Evolutionary conservation across 2,888 invertebrate species (phyloP).

Genomic region (Spodoptera littoralis): DNA sequence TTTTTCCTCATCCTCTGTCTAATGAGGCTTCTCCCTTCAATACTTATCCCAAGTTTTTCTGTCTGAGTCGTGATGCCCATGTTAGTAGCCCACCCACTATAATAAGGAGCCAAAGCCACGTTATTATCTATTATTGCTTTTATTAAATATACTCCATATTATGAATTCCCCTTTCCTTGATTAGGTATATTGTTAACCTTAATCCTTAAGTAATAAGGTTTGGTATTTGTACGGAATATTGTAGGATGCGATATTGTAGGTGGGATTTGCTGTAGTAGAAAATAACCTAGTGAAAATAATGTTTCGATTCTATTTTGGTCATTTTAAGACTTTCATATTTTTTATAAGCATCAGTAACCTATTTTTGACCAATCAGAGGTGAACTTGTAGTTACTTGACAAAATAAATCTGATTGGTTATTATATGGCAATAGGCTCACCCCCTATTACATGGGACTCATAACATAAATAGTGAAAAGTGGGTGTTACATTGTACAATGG

Average conservation of each 20-base stretch:
- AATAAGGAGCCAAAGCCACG: slow-evolving; percentile 61
- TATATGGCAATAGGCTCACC: too few relatives aligned
- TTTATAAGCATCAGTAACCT: too few relatives aligned
- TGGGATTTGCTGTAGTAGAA: neutral
- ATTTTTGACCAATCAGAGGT: too few relatives aligned
- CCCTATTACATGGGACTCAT: too few relatives aligned
- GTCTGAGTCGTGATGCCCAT: slow-evolving; percentile 65
- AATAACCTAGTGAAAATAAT: too few relatives aligned
- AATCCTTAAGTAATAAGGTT: slow-evolving; percentile 26
- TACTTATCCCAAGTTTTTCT: slow-evolving; percentile 67
- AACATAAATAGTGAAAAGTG: too few relatives aligned
- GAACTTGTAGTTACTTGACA: too few relatives aligned
- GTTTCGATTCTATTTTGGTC: too few relatives aligned
- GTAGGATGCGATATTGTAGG: neutral
- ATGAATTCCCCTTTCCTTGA: slow-evolving; percentile 37
- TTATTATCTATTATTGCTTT: slow-evolving; percentile 60
- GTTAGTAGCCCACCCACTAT: slow-evolving; percentile 56
- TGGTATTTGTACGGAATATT: neutral
- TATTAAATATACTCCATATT: slow-evolving; percentile 41
- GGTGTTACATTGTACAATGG: too few relatives aligned
- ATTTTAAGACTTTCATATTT: too few relatives aligned
- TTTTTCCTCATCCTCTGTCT: slow-evolving; percentile 67
- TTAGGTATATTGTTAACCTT: slow-evolving; percentile 28
- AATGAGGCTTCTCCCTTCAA: slow-evolving; percentile 68
- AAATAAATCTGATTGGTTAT: too few relatives aligned